Evolutionary conservation across 2,797 vertebrate species (phyloP), one percentile per base, ranked within the genome.

Genomic region (Mastacembelus armatus): DNA sequence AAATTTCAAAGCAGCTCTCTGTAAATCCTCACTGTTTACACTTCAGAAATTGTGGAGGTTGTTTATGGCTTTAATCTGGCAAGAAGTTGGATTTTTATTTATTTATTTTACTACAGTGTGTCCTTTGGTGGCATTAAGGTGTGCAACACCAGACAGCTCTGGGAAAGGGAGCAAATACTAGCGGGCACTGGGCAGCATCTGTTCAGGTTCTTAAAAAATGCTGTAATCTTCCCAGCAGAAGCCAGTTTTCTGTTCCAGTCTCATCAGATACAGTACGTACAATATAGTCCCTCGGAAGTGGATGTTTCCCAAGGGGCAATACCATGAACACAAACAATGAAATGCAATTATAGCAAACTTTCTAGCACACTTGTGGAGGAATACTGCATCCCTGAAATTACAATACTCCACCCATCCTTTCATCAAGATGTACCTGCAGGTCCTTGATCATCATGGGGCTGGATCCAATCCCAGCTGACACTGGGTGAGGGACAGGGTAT

Each of bases 141-240:
- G n/a, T n/a, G n/a, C 48, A 57, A 42, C 66, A 38, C 63, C 29
- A 30, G 3, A 19, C 35, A 35, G 29, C 52, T 71, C 82, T 57
- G 36, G 47, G 63, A 63, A 43, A 14, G 43, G 47, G 66, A 78
- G 72, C 66, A 71, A 66, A 77, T 59, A 29, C 16, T 4, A 35
- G 69, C 50, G 57, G 69, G 42, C 59, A 66, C 21, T 52, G 65
- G 74, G 63, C 68, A 64, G 74, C 80, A 81, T 84, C 85, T 86
- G 80, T 69, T 81, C 55, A 59, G 65, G 62, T 66, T 74, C 10
- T 5, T 29, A 67, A 56, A 60, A 40, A 54, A 70, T 22, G 51
- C 77, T 63, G 79, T 74, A 74, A 59, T 75, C 45, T 18, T 58
- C 69, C 51, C 78, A 73, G 68, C 59, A 60, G 72, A 67, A 52